These are phyloP conservation scores for Gallinago stenura DNA, from an alignment of 2,797 vertebrate genomes.

Conservation along the genomic window DNA sequence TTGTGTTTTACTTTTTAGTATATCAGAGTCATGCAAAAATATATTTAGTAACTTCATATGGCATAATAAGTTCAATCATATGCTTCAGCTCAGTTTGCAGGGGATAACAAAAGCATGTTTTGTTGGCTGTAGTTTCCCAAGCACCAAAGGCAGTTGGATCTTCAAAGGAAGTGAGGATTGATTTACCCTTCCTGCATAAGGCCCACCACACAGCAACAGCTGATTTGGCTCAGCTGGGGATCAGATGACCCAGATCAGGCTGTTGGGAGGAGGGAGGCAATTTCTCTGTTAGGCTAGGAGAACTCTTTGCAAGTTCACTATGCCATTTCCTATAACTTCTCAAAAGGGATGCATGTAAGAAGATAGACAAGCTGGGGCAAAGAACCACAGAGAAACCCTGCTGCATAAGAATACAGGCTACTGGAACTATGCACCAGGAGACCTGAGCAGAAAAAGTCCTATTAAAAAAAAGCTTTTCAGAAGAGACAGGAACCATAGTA, in stretches of 20 bases:
- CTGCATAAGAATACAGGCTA: not conserved
- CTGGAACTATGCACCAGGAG: not conserved
- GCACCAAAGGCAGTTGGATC: not conserved
- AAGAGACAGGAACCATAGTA: not conserved
- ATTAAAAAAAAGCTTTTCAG: not conserved
- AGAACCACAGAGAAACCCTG: not conserved
- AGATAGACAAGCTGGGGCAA: not conserved
- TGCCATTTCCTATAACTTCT: not conserved
- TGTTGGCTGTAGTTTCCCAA: not conserved
- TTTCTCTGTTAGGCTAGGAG: not conserved
- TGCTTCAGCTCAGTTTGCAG: not conserved
- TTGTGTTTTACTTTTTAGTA: not conserved
- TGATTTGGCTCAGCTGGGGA: slow-evolving; percentile 29
- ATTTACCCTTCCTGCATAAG: not conserved
- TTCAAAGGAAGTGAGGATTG: not conserved
- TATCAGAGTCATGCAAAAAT: not conserved
- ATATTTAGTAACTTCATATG: slow-evolving; percentile 1
- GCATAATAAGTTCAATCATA: not conserved
- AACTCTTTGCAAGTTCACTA: not conserved
- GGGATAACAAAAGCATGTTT: not conserved
- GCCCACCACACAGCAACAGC: not conserved
- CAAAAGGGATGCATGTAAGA: not conserved
- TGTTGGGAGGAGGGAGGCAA: not conserved
- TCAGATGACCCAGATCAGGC: slow-evolving; percentile 4
- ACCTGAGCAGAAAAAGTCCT: not conserved